A percentile compares a stretch with the other conserved stretches of the same genome.
These are phyloP conservation scores for Hylia prasina DNA, from an alignment of 2,113 vertebrate genomes.

Conservation along the genomic window DNA sequence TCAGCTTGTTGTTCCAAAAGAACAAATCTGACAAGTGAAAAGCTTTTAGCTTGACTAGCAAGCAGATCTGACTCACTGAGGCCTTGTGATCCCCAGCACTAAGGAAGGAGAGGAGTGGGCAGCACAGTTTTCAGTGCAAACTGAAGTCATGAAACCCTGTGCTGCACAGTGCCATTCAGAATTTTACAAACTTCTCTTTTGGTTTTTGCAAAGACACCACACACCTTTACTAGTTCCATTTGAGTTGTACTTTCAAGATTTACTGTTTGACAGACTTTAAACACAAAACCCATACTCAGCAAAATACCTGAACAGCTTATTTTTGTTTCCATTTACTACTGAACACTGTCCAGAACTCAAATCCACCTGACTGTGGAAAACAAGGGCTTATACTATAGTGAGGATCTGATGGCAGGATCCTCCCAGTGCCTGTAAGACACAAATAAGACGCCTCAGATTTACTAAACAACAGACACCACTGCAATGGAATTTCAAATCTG, in stretches of 20 bases:
- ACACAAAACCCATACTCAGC: neutral
- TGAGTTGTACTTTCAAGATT: neutral
- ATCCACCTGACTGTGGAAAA: neutral
- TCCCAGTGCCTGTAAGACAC: neutral
- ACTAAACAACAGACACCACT: neutral
- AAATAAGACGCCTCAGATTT: neutral
- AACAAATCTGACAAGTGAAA: neutral
- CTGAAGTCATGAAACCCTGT: neutral
- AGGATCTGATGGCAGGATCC: neutral
- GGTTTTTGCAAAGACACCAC: neutral
- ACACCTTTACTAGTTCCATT: neutral
- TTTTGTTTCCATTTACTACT: neutral
- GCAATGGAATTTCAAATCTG: neutral
- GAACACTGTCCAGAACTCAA: neutral
- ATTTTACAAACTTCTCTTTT: neutral
- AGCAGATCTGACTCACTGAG: slow-evolving; percentile 2
- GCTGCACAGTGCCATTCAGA: neutral
- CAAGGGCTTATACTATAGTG: neutral
- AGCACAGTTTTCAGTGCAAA: neutral
- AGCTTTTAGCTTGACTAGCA: neutral
- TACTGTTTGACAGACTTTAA: neutral
- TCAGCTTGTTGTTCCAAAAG: neutral
- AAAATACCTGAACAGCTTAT: neutral
- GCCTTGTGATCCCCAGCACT: neutral
- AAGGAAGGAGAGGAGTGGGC: neutral